These are phyloP conservation scores for Drosophila willistoni DNA, from an alignment of 1,140 invertebrate species.

Conservation along the genomic window DNA sequence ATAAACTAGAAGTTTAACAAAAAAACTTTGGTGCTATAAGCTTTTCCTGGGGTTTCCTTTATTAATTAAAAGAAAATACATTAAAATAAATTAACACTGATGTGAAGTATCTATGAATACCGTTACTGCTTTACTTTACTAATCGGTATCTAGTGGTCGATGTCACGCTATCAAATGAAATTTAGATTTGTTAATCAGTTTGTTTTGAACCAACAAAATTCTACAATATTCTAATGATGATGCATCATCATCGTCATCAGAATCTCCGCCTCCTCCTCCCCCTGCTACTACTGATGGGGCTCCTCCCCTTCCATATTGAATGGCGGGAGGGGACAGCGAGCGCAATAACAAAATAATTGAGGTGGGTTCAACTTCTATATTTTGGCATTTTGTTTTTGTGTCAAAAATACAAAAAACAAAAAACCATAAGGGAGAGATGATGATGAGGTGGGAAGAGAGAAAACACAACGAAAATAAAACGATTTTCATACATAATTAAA, in stretches of 20 bases:
- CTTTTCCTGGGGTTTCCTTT: no score
- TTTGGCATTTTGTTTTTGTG: slow-evolving; percentile 7
- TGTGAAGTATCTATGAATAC: no score
- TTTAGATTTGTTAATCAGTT: slow-evolving; percentile 45
- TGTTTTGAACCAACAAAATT: slow-evolving; percentile 50
- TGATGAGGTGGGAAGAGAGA: neutral
- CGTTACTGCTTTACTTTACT: no score
- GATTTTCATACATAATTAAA: slow-evolving; percentile 59
- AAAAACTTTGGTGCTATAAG: no score
- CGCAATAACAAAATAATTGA: slow-evolving; percentile 61
- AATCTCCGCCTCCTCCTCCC: slow-evolving; percentile 18
- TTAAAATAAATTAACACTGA: no score
- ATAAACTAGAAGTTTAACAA: no score
- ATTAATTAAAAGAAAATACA: no score
- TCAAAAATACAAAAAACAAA: slow-evolving; percentile 7
- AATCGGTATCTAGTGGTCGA: neutral
- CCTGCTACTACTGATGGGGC: slow-evolving; percentile 1
- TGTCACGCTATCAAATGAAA: neutral
- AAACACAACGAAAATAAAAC: slow-evolving; percentile 41
- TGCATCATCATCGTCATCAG: slow-evolving; percentile 28
- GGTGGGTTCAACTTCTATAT: slow-evolving; percentile 40
- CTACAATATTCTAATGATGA: slow-evolving; percentile 41
- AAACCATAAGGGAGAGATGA: neutral
- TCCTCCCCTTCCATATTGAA: slow-evolving; percentile 7
- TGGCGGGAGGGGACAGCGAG: slow-evolving; percentile 18